phyloP scores from a whole-genome alignment of 2,797 vertebrate species.

The Tadarida brasiliensis region DNA sequence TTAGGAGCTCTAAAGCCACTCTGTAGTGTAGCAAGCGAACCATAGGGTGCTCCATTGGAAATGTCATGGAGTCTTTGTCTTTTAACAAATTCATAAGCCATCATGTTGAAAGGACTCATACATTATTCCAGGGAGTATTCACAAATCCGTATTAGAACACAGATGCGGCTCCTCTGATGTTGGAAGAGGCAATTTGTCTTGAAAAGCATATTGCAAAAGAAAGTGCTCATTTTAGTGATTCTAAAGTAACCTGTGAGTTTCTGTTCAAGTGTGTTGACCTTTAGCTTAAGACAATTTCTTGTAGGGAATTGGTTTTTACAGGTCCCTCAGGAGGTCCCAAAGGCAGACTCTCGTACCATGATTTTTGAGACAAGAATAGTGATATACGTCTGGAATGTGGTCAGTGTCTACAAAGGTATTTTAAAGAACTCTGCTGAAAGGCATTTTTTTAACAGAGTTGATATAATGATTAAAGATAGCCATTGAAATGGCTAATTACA shows the following conservation, averaged over 20 bases:
- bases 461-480: background rate
- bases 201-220: background rate
- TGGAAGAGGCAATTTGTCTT: constrained; percentile 7
- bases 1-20: background rate
- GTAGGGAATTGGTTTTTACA: constrained; percentile 27
- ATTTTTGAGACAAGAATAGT: constrained; percentile 47
- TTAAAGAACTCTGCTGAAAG: background rate
- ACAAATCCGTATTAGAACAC: background rate
- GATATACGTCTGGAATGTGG: background rate
- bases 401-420: constrained; percentile 17
- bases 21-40: background rate
- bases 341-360: background rate
- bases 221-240: background rate
- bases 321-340: background rate
- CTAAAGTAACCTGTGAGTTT: constrained; percentile 6
- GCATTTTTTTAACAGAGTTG: background rate
- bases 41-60: background rate
- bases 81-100: background rate
- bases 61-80: background rate
- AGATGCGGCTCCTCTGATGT: background rate
- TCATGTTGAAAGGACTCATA: background rate
- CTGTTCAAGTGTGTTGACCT: constrained; percentile 13
- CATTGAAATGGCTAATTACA: background rate
- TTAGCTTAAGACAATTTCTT: constrained; percentile 49
- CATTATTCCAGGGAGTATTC: background rate